Evolutionary conservation across 2,888 invertebrate genomes (phyloP).

Genomic region (Caenorhabditis japonica): DNA sequence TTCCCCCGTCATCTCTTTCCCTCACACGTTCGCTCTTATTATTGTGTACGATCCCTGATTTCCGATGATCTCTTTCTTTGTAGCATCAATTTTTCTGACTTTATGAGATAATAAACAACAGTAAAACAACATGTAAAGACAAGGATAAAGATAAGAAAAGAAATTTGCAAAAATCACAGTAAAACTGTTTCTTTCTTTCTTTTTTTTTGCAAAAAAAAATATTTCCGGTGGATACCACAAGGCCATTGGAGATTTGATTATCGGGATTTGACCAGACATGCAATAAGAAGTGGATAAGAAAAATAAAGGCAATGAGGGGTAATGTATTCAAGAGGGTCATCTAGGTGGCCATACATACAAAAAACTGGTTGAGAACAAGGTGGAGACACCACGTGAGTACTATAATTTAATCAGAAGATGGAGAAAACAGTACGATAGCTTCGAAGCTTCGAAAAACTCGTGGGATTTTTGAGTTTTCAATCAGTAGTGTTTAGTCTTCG

Average conservation of each 20-base stretch:
- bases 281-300: too few species aligned
- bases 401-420: too few species aligned
- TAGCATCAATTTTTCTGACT: background rate
- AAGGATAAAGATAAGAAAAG: background rate
- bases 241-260: constrained; percentile 3
- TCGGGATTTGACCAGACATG: too few species aligned
- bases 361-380: too few species aligned
- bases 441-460: too few species aligned
- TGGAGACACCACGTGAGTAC: too few species aligned
- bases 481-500: too few species aligned
- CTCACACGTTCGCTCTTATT: constrained; percentile 32
- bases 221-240: constrained; percentile 8
- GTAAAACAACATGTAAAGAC: background rate
- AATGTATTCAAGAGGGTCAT: too few species aligned
- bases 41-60: constrained; percentile 33
- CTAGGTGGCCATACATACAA: too few species aligned
- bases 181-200: background rate
- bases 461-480: too few species aligned
- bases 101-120: background rate
- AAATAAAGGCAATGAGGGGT: too few species aligned
- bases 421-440: too few species aligned
- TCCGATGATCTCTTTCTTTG: constrained; percentile 22
- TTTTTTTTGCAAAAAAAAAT: background rate
- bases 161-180: background rate
- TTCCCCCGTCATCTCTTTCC: constrained; percentile 35